These are phyloP conservation scores for Lagocephalus sceleratus DNA, from an alignment of 2,797 vertebrate genomes.

Conservation along the genomic window DNA sequence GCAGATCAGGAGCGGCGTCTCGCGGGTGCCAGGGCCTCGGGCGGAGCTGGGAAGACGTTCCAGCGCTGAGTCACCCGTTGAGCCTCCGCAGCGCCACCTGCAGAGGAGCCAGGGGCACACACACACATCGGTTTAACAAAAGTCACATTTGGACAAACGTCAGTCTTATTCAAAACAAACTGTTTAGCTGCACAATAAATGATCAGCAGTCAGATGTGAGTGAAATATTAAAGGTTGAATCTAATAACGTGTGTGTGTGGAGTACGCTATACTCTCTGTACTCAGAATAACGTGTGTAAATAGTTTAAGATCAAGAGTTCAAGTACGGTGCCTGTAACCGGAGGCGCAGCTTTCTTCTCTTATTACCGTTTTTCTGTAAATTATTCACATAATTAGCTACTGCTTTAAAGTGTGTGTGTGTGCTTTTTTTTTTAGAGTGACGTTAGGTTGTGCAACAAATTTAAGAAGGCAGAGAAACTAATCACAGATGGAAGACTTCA, in stretches of 20 bases:
- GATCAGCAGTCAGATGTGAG: no score
- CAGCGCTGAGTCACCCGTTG: conserved; percentile 15
- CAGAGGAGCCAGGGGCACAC: neutral
- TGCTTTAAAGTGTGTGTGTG: conserved; percentile 43
- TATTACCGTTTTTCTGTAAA: conserved; percentile 32
- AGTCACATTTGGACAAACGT: conserved; percentile 13
- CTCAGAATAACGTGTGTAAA: no score
- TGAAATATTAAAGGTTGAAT: no score
- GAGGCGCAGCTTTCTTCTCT: conserved; percentile 1
- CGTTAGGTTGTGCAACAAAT: neutral
- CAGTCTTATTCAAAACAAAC: conserved; percentile 35
- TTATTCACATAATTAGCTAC: conserved; percentile 44
- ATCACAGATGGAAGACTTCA: no score
- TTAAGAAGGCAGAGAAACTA: no score
- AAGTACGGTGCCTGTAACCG: conserved; percentile 9
- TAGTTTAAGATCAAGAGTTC: conserved; percentile 10
- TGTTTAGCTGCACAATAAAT: no score
- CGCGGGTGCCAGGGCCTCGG: conserved; percentile 26
- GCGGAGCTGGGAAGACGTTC: neutral
- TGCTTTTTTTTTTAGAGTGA: conserved; percentile 15
- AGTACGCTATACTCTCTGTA: no score
- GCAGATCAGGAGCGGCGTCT: conserved; percentile 18
- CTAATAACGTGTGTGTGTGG: no score
- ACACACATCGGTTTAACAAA: no score
- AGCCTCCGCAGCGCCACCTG: conserved; percentile 19